phyloP scores from a whole-genome alignment of 2,888 invertebrate genomes.

The Slavum lentiscoides region DNA sequence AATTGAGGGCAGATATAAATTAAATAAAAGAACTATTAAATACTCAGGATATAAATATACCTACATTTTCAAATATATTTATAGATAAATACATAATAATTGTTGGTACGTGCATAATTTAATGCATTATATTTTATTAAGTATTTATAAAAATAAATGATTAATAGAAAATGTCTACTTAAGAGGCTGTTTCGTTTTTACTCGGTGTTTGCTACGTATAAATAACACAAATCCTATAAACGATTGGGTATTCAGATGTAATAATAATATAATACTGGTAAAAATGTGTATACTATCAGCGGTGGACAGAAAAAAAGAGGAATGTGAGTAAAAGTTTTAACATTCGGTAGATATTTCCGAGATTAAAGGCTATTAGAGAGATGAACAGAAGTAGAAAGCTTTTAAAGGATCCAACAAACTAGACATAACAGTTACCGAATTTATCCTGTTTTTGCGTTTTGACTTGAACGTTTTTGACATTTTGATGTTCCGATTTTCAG shows the following conservation, averaged over 20 bases:
- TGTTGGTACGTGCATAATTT: too few species aligned
- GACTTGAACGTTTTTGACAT: conserved; percentile 34
- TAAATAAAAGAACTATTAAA: too few species aligned
- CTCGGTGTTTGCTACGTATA: too few species aligned
- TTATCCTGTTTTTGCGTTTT: conserved; percentile 30
- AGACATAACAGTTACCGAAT: conserved; percentile 15
- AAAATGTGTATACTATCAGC: not conserved
- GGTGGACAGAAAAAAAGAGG: not conserved
- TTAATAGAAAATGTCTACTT: not conserved
- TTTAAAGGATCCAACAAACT: conserved; percentile 12
- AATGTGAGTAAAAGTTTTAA: not conserved
- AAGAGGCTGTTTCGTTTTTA: too few species aligned
- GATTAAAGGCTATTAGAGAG: conserved; percentile 22
- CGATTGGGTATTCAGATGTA: not conserved
- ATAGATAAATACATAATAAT: too few species aligned
- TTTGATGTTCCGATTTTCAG: conserved; percentile 6
- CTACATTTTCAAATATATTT: too few species aligned
- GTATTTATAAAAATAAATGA: not conserved
- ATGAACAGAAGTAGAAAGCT: conserved; percentile 17
- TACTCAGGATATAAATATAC: too few species aligned
- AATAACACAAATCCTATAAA: too few species aligned
- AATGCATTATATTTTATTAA: too few species aligned
- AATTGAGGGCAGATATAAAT: too few species aligned
- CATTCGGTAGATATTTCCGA: conserved; percentile 5
- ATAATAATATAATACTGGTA: not conserved